Evolutionary conservation across 2,797 vertebrate genomes (phyloP), one percentile per base, ranked within the genome.

Genomic region (Sebastes melanostomus): DNA sequence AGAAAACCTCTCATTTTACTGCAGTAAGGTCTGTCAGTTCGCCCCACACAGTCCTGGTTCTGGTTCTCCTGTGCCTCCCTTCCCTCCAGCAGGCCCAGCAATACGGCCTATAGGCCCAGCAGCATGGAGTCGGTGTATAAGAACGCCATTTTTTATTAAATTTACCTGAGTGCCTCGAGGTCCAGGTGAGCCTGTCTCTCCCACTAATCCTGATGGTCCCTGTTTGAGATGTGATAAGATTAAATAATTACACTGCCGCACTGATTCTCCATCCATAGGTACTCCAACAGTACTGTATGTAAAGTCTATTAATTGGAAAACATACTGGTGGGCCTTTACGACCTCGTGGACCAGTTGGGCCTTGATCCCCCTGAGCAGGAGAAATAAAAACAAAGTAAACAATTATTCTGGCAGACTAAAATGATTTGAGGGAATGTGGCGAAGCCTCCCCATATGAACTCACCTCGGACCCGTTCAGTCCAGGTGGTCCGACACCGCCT

Each of bases 381-480:
- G 34, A 55, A 20, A 80, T 2, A 52, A 55, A 38, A 79, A 22
- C 29, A 65, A 22, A 20, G 13, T 38, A 36, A 62, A 29, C 5
- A 30, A 61, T 18, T 5, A 63, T 1, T 16, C 2, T 12, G 16
- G 30, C 20, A 32, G 22, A 29, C 24, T 22, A 10, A 16, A 54
- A 63, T 50, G 2, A 54, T 50, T 12, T 24, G 3, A 70, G 9
- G 8, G 11, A 46, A 22, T 27, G 20, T 32, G 20, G 3, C 7
- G 2, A 65, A 38, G 46, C 32, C 36, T 38, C 5, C 8, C 8
- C 10, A 34, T 24, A 42, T 52, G n/a, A 68, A 86, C 95, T 90
- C 72, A 97, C 97, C 93, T 96, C 95, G 10, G 96, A 95, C 50
- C 97, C 96, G 1, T 96, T 96, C 61, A 87, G 13, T 8, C 96